phyloP scores from a whole-genome alignment of 2,888 invertebrate genomes.

The Erebia epiphron region DNA sequence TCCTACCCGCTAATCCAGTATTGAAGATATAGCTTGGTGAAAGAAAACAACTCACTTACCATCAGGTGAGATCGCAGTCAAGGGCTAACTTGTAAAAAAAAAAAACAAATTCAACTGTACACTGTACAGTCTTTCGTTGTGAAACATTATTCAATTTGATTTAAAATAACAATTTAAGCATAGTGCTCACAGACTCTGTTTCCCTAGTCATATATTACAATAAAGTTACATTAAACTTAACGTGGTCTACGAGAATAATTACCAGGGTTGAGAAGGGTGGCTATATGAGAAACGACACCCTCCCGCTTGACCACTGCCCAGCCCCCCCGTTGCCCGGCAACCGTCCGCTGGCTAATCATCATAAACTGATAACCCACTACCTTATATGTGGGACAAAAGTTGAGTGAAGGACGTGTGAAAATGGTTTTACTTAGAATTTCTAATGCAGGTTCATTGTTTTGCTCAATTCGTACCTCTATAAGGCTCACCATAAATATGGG shows the following conservation, averaged over 20 bases:
- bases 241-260: constrained; percentile 73
- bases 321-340: constrained; percentile 73
- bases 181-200: neutral
- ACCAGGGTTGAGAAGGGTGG: constrained; percentile 62
- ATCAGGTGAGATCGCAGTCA: too few relatives aligned
- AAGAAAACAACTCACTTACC: too few relatives aligned
- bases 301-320: constrained; percentile 66
- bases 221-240: constrained; percentile 70
- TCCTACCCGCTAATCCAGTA: too few relatives aligned
- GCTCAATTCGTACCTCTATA: neutral
- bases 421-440: constrained; percentile 3
- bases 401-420: constrained; percentile 11
- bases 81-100: too few relatives aligned
- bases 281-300: constrained; percentile 70
- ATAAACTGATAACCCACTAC: constrained; percentile 70
- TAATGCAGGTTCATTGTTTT: neutral
- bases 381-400: constrained; percentile 33
- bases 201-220: constrained; percentile 32
- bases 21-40: too few relatives aligned
- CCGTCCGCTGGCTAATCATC: constrained; percentile 77
- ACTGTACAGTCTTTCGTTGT: neutral
- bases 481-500: neutral
- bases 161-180: neutral
- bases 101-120: too few relatives aligned
- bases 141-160: neutral